phyloP scores from a whole-genome alignment of 2,888 invertebrate genomes.

The Magallana nippona region DNA sequence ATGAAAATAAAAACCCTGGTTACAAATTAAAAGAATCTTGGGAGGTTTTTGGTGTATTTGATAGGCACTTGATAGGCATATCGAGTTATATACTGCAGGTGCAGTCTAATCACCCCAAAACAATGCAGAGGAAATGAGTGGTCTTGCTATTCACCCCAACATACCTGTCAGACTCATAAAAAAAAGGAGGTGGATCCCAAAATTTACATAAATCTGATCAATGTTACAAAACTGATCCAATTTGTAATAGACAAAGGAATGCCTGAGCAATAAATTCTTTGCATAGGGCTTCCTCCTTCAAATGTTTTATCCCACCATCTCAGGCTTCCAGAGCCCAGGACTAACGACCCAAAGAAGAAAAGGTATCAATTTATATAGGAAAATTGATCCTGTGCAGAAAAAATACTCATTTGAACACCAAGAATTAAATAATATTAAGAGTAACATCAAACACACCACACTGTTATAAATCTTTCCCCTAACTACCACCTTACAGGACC shows the following conservation, averaged over 20 bases:
- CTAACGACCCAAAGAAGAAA: slow-evolving; percentile 3
- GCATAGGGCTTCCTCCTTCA: background rate
- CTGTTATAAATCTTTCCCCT: background rate
- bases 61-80: slow-evolving; percentile 33
- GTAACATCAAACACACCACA: slow-evolving; percentile 8
- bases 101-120: slow-evolving; percentile 32
- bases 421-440: slow-evolving; percentile 21
- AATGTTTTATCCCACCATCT: background rate
- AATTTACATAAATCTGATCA: slow-evolving; percentile 21
- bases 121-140: slow-evolving; percentile 33
- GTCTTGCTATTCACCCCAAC: slow-evolving; percentile 20
- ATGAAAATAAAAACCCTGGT: background rate
- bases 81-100: slow-evolving; percentile 22
- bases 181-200: background rate
- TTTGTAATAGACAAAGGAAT: slow-evolving; percentile 23
- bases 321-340: background rate
- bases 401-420: background rate
- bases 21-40: slow-evolving; percentile 23
- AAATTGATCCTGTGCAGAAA: slow-evolving; percentile 21
- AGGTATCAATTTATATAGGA: slow-evolving; percentile 25
- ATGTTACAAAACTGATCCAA: background rate
- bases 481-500: slow-evolving; percentile 14
- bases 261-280: background rate
- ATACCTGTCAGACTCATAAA: slow-evolving; percentile 18
- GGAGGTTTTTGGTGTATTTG: slow-evolving; percentile 28